Evolutionary conservation across 1,140 invertebrate genomes (phyloP).

Genomic region (Drosophila equinoxialis): DNA sequence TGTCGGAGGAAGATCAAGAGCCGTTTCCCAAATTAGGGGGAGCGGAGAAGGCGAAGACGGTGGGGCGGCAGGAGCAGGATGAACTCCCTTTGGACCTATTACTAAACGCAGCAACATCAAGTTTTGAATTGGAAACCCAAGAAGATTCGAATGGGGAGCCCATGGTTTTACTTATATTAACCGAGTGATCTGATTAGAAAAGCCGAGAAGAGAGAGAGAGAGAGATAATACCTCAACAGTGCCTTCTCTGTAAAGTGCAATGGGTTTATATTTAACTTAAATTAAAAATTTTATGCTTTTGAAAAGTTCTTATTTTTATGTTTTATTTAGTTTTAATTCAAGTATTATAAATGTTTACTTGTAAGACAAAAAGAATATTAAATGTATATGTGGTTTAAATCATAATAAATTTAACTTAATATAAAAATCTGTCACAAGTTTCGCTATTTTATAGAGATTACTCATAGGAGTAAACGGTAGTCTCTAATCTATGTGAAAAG

Average conservation of each 20-base stretch:
- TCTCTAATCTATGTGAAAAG: too few relatives aligned
- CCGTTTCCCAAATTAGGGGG: slow-evolving; percentile 32
- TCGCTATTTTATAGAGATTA: neutral
- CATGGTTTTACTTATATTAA: slow-evolving; percentile 41
- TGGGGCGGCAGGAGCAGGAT: slow-evolving; percentile 14
- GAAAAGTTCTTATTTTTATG: slow-evolving; percentile 47
- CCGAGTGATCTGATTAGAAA: slow-evolving; percentile 11
- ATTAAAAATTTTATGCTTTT: slow-evolving; percentile 42
- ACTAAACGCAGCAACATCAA: slow-evolving; percentile 51
- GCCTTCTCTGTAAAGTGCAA: slow-evolving; percentile 40
- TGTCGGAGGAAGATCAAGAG: slow-evolving; percentile 23
- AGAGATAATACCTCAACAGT: slow-evolving; percentile 17
- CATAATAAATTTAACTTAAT: slow-evolving; percentile 2
- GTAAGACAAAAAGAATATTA: slow-evolving; percentile 42
- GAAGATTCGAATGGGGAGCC: slow-evolving; percentile 26
- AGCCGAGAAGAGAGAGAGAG: neutral
- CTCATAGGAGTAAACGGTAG: neutral
- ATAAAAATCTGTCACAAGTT: neutral
- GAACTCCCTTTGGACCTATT: slow-evolving; percentile 61
- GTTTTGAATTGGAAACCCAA: slow-evolving; percentile 50
- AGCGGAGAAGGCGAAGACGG: slow-evolving; percentile 12
- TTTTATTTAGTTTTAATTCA: slow-evolving; percentile 43
- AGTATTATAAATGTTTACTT: slow-evolving; percentile 52
- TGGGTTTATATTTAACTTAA: slow-evolving; percentile 37
- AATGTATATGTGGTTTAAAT: slow-evolving; percentile 27